Percentiles rank a stretch among this genome's conserved stretches.
These are phyloP conservation scores for Aldabrachelys gigantea DNA, from an alignment of 2,113 vertebrate species.

Conservation along the genomic window DNA sequence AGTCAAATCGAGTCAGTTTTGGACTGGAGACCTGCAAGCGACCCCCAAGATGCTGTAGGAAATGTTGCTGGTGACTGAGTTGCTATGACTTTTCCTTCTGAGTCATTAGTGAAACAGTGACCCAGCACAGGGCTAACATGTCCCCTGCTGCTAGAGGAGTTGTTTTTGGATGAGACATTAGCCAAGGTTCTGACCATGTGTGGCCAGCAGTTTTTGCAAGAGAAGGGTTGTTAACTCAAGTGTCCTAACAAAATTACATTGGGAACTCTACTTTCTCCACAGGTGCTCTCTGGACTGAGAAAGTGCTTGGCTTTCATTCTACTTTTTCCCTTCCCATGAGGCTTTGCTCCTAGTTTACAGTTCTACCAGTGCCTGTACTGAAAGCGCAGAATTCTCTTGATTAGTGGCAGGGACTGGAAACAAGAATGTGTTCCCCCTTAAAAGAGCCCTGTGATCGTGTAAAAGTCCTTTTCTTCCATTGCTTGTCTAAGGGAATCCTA, in stretches of 20 bases:
- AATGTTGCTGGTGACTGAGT: not conserved
- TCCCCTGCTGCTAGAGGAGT: not conserved
- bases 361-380: not conserved
- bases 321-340: fast-evolving
- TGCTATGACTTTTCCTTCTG: not conserved
- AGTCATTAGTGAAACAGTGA: not conserved
- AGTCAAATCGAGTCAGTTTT: not conserved
- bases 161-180: not conserved
- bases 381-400: not conserved
- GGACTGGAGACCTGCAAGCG: not conserved
- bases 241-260: not conserved
- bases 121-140: not conserved
- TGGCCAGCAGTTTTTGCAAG: not conserved
- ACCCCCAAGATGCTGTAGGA: not conserved
- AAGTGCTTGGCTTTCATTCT: not conserved
- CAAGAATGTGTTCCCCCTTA: fast-evolving
- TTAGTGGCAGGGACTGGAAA: not conserved
- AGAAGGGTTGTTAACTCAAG: not conserved
- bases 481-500: fast-evolving
- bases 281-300: not conserved
- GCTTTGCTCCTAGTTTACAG: not conserved
- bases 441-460: fast-evolving
- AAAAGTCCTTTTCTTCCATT: not conserved
- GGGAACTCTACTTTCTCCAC: not conserved
- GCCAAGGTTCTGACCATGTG: not conserved